Conservation (phyloP, 2,888 invertebrate genomes). For the Hirtodrosophila confusa region DNA sequence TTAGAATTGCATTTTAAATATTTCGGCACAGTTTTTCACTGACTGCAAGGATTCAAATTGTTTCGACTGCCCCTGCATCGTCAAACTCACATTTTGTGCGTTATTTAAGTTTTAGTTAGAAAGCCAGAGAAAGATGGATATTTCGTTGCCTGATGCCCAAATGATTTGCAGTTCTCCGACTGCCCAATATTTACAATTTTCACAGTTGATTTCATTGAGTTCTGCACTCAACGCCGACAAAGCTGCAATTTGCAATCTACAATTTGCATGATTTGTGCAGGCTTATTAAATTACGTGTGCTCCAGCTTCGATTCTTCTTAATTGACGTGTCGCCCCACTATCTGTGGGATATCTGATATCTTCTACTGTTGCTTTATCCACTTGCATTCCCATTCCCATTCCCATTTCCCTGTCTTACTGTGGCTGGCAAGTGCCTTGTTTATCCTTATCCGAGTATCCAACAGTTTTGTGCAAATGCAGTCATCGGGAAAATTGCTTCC, state of each 20-base stretch:
- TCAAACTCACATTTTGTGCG: constrained; percentile 38
- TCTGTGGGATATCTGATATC: constrained; percentile 3
- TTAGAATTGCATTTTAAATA: constrained; percentile 76
- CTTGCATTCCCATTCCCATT: constrained; percentile 7
- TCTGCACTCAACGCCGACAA: constrained; percentile 18
- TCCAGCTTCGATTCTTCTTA: constrained; percentile 7
- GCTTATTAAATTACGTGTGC: constrained; percentile 1
- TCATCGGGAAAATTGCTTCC: constrained; percentile 68
- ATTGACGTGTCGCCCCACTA: constrained; percentile 23
- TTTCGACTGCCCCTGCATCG: constrained; percentile 5
- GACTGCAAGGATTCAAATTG: not conserved
- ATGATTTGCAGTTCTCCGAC: constrained; percentile 45
- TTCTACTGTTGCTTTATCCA: constrained; percentile 10
- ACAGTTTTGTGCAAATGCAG: constrained; percentile 58
- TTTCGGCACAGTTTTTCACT: constrained; percentile 47
- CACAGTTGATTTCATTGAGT: constrained; percentile 54
- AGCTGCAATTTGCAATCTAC: not conserved
- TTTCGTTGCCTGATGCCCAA: constrained; percentile 40
- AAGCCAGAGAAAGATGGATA: constrained; percentile 5
- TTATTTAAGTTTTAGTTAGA: constrained; percentile 52
- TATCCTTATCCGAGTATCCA: constrained; percentile 18
- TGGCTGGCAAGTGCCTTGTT: constrained; percentile 23
- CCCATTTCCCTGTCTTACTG: constrained; percentile 3
- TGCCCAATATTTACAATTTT: constrained; percentile 51
- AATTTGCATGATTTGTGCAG: constrained; percentile 1